These are phyloP conservation scores for Actinernus sp. DNA, from an alignment of 92 coral and sea anemone species.

Conservation along the genomic window DNA sequence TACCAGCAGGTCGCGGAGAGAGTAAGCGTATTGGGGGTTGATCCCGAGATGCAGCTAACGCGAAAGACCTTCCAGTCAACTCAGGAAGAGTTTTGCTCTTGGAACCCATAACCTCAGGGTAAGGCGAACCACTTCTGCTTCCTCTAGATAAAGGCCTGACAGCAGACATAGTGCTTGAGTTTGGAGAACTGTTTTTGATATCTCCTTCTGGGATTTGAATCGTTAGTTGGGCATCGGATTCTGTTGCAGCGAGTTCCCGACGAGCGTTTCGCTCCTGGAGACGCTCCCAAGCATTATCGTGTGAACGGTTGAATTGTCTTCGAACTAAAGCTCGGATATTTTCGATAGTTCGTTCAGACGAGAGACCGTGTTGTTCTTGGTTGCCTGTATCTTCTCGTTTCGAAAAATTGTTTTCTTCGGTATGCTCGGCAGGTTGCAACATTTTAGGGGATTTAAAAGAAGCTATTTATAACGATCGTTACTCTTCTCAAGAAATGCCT, in stretches of 20 bases:
- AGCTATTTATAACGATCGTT: too few species aligned
- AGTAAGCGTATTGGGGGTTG: neutral
- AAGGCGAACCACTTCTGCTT: neutral
- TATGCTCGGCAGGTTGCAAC: too few species aligned
- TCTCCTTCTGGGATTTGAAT: conserved; percentile 16
- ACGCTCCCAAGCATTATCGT: conserved; percentile 32
- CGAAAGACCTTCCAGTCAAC: neutral
- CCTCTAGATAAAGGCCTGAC: neutral
- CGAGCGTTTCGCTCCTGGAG: conserved; percentile 29
- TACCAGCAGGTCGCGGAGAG: neutral
- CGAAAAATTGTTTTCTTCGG: too few species aligned
- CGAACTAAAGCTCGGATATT: conserved; percentile 47
- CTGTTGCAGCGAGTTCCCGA: neutral
- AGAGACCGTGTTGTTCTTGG: neutral
- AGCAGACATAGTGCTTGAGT: neutral
- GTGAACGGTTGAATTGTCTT: conserved; percentile 34
- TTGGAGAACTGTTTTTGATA: neutral
- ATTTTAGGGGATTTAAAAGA: too few species aligned
- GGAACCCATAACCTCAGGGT: neutral
- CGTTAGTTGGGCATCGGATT: conserved; percentile 1
- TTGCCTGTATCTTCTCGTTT: neutral
- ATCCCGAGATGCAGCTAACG: too few species aligned
- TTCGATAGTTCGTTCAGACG: neutral
- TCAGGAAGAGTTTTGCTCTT: neutral
- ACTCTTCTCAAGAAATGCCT: too few species aligned